phyloP scores from a whole-genome alignment of 2,797 vertebrate species.

The Clarias pachynema region DNA sequence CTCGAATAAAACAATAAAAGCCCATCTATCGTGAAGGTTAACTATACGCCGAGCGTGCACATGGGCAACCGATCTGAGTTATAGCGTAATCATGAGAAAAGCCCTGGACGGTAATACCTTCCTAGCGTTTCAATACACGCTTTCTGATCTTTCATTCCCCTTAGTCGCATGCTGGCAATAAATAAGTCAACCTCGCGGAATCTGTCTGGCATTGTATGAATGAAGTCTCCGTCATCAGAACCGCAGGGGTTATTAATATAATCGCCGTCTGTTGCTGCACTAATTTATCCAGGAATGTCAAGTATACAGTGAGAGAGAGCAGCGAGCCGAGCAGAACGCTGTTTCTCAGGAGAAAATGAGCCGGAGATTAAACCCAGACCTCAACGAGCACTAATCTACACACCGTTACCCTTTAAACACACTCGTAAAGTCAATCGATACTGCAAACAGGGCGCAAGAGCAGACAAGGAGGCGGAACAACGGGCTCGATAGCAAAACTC shows the following conservation, averaged over 20 bases:
- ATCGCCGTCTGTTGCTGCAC: neutral
- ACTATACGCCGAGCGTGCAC: neutral
- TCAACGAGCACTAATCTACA: constrained; percentile 41
- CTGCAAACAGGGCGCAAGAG: neutral
- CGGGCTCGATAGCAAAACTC: neutral
- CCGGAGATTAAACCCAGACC: constrained; percentile 41
- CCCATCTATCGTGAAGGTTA: constrained; percentile 22
- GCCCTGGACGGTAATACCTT: neutral
- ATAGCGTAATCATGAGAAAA: neutral
- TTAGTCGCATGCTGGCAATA: neutral
- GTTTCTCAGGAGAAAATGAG: constrained; percentile 33
- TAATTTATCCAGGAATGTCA: neutral
- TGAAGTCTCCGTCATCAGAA: neutral
- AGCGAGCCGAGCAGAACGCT: constrained; percentile 32
- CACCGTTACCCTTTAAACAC: constrained; percentile 58
- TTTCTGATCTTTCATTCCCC: too few species aligned
- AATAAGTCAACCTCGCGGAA: neutral
- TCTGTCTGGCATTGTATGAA: neutral
- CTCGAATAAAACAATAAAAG: constrained; percentile 37
- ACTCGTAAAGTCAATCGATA: constrained; percentile 34
- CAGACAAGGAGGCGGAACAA: neutral
- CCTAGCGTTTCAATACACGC: neutral
- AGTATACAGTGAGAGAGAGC: neutral
- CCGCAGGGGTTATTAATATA: neutral
- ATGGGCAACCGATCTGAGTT: neutral